phyloP scores from a whole-genome alignment of 2,888 invertebrate species.

The Stenodema calcarata region DNA sequence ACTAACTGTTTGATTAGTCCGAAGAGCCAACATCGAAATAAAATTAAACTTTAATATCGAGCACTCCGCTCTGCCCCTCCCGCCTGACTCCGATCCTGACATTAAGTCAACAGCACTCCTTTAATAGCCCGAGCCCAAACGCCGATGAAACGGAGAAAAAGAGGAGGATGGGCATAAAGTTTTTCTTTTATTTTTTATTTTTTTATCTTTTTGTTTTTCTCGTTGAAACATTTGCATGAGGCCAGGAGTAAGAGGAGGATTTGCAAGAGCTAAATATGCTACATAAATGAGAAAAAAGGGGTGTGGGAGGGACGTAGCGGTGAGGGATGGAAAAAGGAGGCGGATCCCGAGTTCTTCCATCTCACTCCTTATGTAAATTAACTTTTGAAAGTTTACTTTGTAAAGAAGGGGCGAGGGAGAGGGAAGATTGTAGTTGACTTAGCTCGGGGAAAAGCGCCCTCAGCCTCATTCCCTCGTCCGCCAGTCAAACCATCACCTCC shows the following conservation, averaged over 20 bases:
- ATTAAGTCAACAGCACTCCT: conserved; percentile 37
- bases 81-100: not conserved
- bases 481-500: not conserved
- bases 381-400: conserved; percentile 50
- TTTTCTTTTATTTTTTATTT: not conserved
- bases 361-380: conserved; percentile 49
- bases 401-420: not conserved
- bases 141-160: conserved; percentile 26
- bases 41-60: conserved; percentile 46
- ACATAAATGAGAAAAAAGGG: conserved; percentile 45
- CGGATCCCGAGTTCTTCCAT: conserved; percentile 15
- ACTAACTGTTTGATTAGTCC: conserved; percentile 43
- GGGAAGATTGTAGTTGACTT: conserved; percentile 46
- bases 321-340: not conserved
- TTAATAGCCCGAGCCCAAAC: conserved; percentile 18
- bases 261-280: conserved; percentile 30
- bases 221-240: conserved; percentile 36
- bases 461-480: not conserved
- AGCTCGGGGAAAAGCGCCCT: not conserved
- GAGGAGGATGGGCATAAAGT: conserved; percentile 16
- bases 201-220: too few species aligned
- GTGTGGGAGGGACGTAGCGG: not conserved
- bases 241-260: conserved; percentile 19
- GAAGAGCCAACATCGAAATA: conserved; percentile 38
- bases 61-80: conserved; percentile 6